phyloP scores from a whole-genome alignment of 2,113 vertebrate genomes.

The Myotis brandtii region DNA sequence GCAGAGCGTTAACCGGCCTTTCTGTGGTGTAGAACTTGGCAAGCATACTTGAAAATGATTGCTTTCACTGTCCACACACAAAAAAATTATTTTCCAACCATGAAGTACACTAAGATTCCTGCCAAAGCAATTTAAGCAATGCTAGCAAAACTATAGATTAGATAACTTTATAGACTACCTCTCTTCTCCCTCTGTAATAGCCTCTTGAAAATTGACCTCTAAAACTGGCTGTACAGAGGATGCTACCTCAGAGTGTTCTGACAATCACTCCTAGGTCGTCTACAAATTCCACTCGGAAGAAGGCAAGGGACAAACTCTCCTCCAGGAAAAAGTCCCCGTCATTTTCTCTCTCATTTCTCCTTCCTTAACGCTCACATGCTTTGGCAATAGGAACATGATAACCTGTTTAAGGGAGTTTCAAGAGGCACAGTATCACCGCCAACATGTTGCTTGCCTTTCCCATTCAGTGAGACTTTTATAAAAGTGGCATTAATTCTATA shows the following conservation, averaged over 20 bases:
- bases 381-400: not conserved
- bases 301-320: not conserved
- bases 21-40: constrained; percentile 46
- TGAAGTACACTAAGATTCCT: constrained; percentile 50
- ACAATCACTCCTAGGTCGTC: not conserved
- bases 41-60: constrained; percentile 62
- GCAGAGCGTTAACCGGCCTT: constrained; percentile 49
- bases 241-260: not conserved
- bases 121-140: constrained; percentile 59
- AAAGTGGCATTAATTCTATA: not conserved
- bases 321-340: not conserved
- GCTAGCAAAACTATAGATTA: constrained; percentile 45
- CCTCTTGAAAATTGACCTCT: constrained; percentile 1
- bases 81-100: constrained; percentile 14
- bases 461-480: not conserved
- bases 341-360: not conserved
- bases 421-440: not conserved
- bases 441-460: not conserved
- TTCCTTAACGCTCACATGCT: not conserved
- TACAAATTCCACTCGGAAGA: not conserved
- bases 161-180: constrained; percentile 35
- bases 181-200: not conserved
- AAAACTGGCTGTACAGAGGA: not conserved
- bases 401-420: not conserved
- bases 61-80: constrained; percentile 48